Percentiles rank a stretch among this genome's conserved stretches.
Evolutionary conservation across 2,797 vertebrate genomes (phyloP).

Genomic region (Arnoldichthys spilopterus): DNA sequence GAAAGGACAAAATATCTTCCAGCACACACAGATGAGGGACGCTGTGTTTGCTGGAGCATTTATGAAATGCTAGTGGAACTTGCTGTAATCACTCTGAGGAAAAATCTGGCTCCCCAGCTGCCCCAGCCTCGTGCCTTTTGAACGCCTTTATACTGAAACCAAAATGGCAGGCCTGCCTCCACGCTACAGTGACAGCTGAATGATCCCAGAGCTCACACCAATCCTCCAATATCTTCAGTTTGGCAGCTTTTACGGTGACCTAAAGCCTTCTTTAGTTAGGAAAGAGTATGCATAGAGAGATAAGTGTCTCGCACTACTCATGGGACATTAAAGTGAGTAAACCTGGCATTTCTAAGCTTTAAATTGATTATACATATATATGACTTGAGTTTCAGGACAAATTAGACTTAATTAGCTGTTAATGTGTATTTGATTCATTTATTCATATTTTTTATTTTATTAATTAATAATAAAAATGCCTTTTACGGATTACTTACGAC

Average conservation of each 20-base stretch:
- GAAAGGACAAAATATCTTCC: slow-evolving; percentile 31
- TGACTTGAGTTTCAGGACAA: background rate
- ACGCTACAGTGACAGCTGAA: slow-evolving; percentile 49
- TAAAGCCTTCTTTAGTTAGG: background rate
- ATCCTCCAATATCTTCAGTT: background rate
- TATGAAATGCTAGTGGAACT: slow-evolving; percentile 25
- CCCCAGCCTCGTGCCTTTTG: slow-evolving; percentile 58
- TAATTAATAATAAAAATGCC: too few relatives aligned
- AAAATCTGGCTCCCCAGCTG: slow-evolving; percentile 51
- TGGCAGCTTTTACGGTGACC: background rate
- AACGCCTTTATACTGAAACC: slow-evolving; percentile 52
- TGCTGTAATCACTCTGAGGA: slow-evolving; percentile 20
- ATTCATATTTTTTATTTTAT: too few relatives aligned
- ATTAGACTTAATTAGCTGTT: background rate
- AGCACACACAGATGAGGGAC: slow-evolving; percentile 23
- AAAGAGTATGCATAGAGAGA: background rate
- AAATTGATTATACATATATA: background rate
- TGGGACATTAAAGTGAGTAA: too few relatives aligned
- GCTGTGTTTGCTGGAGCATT: slow-evolving; percentile 28
- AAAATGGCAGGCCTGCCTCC: slow-evolving; percentile 52
- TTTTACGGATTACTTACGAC: background rate
- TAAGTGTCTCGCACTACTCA: too few relatives aligned
- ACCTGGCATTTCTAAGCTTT: too few relatives aligned
- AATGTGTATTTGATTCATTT: too few relatives aligned
- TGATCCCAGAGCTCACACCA: slow-evolving; percentile 15